phyloP scores from a whole-genome alignment of 2,113 vertebrate genomes.

The Mirounga angustirostris region DNA sequence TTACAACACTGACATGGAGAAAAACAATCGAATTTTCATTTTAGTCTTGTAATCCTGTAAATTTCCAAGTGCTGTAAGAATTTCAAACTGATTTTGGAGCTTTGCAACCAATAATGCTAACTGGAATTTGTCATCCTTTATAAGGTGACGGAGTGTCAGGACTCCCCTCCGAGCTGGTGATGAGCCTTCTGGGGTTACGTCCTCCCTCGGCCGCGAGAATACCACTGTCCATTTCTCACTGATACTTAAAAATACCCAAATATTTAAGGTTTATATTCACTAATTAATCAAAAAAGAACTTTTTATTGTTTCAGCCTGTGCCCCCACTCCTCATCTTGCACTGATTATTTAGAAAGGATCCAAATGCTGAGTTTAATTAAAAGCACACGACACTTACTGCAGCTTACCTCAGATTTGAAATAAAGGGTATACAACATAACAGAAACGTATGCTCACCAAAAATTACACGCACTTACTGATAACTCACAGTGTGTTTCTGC shows the following conservation, averaged over 20 bases:
- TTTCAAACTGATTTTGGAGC: background rate
- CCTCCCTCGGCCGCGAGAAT: background rate
- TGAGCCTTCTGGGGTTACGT: background rate
- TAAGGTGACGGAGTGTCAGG: background rate
- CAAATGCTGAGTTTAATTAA: conserved; percentile 1
- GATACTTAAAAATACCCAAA: background rate
- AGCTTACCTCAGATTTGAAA: background rate
- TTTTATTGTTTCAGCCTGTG: background rate
- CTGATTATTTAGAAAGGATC: background rate
- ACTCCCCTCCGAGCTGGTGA: background rate
- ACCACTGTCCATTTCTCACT: background rate
- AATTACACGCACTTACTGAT: background rate
- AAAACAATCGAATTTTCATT: background rate
- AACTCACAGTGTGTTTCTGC: background rate
- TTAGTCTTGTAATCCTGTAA: background rate
- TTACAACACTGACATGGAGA: background rate
- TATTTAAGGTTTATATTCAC: background rate
- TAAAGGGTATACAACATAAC: conserved; percentile 5
- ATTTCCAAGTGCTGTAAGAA: background rate
- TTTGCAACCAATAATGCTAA: background rate
- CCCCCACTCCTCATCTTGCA: background rate
- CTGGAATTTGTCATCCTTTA: background rate
- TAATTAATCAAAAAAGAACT: background rate
- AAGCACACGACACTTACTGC: background rate
- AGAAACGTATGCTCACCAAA: background rate